A percentile compares a stretch with the other conserved stretches of the same genome.
Evolutionary conservation across 2,797 vertebrate species (phyloP).

Genomic region (Karalla daura): DNA sequence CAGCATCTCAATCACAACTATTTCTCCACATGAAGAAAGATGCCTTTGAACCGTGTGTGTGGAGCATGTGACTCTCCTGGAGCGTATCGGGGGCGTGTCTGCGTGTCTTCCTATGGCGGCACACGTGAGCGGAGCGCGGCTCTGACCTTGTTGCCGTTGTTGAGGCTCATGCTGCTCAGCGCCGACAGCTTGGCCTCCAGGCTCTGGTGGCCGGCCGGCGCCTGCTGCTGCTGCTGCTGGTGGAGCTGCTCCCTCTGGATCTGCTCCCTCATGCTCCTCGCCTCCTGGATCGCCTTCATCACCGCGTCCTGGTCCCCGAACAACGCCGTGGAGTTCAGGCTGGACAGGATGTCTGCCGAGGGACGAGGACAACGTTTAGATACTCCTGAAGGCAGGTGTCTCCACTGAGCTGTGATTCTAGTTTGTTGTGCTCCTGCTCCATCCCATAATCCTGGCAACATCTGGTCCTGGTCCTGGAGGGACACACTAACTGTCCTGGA

Average conservation of each 20-base stretch:
- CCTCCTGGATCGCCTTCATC: constrained; percentile 99
- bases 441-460: too few relatives aligned
- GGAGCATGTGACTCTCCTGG: constrained; percentile 20
- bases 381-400: too few relatives aligned
- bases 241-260: constrained; percentile 94
- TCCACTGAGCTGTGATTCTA: too few relatives aligned
- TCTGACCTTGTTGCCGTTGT: constrained; percentile 97
- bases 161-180: constrained; percentile 91
- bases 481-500: too few relatives aligned
- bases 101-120: background rate
- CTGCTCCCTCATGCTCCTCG: constrained; percentile 97
- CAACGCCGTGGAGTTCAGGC: constrained; percentile 95
- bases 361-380: background rate
- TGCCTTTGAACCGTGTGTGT: constrained; percentile 19
- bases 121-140: background rate
- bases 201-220: constrained; percentile 79
- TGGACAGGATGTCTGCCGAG: constrained; percentile 95
- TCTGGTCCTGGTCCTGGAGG: too few relatives aligned
- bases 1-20: constrained; percentile 4
- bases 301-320: constrained; percentile 99
- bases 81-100: constrained; percentile 9
- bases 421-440: too few relatives aligned
- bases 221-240: constrained; percentile 89
- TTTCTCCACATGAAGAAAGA: constrained; percentile 13
- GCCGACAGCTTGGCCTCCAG: constrained; percentile 93